These are phyloP conservation scores for Carassius carassius DNA, from an alignment of 2,113 vertebrate genomes.

Conservation along the genomic window DNA sequence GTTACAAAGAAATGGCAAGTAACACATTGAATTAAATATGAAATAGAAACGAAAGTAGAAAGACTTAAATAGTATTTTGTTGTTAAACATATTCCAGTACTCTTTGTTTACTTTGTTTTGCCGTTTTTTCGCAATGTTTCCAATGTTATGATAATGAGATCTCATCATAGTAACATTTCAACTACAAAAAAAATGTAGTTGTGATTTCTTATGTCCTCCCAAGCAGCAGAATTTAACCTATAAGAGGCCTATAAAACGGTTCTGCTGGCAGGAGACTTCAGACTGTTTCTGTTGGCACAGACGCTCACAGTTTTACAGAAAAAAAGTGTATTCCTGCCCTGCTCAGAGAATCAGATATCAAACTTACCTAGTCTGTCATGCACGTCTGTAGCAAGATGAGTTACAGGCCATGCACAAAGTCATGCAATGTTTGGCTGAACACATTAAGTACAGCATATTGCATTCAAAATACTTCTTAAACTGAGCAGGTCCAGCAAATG, in stretches of 20 bases:
- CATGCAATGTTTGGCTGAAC: not conserved
- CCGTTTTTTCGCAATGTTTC: not conserved
- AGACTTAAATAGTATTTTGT: too few relatives aligned
- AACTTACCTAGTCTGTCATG: not conserved
- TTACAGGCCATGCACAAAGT: not conserved
- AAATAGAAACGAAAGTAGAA: too few relatives aligned
- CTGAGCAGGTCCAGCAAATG: conserved; percentile 14
- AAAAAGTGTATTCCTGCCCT: not conserved
- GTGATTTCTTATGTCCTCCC: not conserved
- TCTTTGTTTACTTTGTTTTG: too few relatives aligned
- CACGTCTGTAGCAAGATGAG: not conserved
- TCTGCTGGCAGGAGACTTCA: not conserved
- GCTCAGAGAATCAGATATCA: conserved; percentile 1
- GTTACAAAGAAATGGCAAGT: too few relatives aligned
- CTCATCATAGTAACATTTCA: not conserved
- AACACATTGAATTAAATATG: too few relatives aligned
- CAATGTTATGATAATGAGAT: not conserved
- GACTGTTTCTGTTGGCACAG: conserved; percentile 19
- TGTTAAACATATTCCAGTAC: too few relatives aligned
- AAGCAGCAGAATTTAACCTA: conserved; percentile 2
- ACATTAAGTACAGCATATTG: conserved; percentile 2
- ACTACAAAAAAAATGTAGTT: not conserved
- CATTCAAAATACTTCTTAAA: conserved; percentile 7
- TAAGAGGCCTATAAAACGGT: not conserved
- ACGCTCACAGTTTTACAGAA: conserved; percentile 1